Conservation (phyloP, 2,888 invertebrate species). For the Metacarcinus magister region DNA sequence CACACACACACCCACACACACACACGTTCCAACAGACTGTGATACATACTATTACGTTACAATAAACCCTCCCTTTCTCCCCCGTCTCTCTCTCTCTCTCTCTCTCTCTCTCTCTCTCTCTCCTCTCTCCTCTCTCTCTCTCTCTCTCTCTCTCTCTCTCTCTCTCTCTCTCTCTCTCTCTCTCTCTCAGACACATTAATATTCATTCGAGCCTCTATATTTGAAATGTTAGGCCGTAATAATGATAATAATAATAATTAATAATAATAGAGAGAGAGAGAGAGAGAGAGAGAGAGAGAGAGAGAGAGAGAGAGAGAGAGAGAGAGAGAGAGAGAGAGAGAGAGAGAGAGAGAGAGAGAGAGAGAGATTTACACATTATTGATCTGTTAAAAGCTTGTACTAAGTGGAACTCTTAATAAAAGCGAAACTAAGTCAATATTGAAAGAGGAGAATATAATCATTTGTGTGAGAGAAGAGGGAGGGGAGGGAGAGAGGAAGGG, state of each 20-base stretch:
- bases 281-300: not conserved
- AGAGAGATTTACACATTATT: conserved; percentile 3
- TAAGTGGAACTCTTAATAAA: not conserved
- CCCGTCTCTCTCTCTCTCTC: not conserved
- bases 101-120: not conserved
- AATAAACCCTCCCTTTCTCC: not conserved
- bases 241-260: too few relatives aligned
- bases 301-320: too few relatives aligned
- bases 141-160: not conserved
- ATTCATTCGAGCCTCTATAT: not conserved
- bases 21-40: not conserved
- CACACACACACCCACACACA: conserved; percentile 41
- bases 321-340: not conserved
- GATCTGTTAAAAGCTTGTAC: not conserved
- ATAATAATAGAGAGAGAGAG: too few relatives aligned
- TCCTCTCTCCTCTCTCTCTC: not conserved
- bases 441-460: not conserved
- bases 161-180: conserved; percentile 19
- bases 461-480: not conserved
- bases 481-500: not conserved
- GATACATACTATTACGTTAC: not conserved
- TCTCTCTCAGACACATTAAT: not conserved
- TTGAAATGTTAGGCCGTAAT: too few relatives aligned
- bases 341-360: conserved; percentile 48
- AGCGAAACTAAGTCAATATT: conserved; percentile 32